phyloP scores from a whole-genome alignment of 2,797 vertebrate species.

The Myotis findleyi region DNA sequence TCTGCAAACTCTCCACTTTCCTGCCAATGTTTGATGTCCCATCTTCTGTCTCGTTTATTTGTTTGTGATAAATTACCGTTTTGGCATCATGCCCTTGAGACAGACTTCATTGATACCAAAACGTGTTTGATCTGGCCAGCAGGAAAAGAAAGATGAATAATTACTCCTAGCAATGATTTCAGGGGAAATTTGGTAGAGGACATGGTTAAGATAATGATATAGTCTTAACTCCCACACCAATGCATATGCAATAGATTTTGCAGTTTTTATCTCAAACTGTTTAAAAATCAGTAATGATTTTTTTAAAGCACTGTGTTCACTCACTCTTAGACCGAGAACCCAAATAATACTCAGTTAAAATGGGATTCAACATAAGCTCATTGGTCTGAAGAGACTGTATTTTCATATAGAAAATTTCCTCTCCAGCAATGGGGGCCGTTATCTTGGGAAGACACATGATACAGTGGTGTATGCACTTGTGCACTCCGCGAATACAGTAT shows the following conservation, averaged over 20 bases:
- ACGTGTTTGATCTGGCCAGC: slow-evolving; percentile 81
- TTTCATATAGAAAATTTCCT: slow-evolving; percentile 19
- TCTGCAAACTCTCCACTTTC: slow-evolving; percentile 80
- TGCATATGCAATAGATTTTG: slow-evolving; percentile 69
- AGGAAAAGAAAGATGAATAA: slow-evolving; percentile 73
- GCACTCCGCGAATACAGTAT: neutral
- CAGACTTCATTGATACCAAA: slow-evolving; percentile 86
- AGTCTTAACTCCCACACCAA: slow-evolving; percentile 69
- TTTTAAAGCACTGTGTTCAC: neutral
- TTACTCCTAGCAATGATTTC: slow-evolving; percentile 69
- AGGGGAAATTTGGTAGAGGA: slow-evolving; percentile 47
- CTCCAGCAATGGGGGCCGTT: neutral
- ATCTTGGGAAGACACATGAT: neutral
- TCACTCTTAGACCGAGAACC: slow-evolving; percentile 7
- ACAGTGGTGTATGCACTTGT: neutral
- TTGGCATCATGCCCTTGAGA: slow-evolving; percentile 86
- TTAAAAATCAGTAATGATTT: slow-evolving; percentile 62
- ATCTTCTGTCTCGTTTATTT: slow-evolving; percentile 87
- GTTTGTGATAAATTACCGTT: slow-evolving; percentile 86
- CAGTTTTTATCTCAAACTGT: slow-evolving; percentile 62
- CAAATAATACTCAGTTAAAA: neutral
- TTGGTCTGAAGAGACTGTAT: neutral
- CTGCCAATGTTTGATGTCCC: slow-evolving; percentile 87
- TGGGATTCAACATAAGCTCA: neutral
- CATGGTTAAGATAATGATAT: slow-evolving; percentile 75